phyloP scores from a whole-genome alignment of 2,797 vertebrate genomes.

The Coluber constrictor region DNA sequence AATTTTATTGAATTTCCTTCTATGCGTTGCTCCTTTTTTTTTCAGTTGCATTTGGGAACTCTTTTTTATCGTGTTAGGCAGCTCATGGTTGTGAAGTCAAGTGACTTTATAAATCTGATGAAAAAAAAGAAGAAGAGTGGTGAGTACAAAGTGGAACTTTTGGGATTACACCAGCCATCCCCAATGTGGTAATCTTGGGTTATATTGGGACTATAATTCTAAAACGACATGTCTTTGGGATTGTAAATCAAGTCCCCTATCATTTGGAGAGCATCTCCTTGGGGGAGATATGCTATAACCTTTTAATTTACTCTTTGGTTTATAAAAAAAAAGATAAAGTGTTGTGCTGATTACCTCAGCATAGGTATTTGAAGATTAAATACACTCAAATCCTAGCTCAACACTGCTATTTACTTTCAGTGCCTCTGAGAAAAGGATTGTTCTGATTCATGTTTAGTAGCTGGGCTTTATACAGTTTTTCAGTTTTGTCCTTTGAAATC shows the following conservation, averaged over 20 bases:
- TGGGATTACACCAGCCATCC: background rate
- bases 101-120: background rate
- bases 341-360: background rate
- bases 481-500: background rate
- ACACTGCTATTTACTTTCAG: background rate
- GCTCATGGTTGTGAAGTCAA: background rate
- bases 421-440: background rate
- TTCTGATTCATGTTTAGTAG: background rate
- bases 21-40: background rate
- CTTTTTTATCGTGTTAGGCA: background rate
- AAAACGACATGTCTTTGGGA: background rate
- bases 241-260: background rate
- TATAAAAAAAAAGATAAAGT: background rate
- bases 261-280: background rate
- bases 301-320: background rate
- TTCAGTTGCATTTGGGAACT: background rate
- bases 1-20: background rate
- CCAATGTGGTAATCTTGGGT: background rate
- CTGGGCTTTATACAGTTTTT: background rate
- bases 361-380: background rate
- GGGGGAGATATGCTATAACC: background rate
- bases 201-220: background rate
- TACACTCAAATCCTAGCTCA: background rate
- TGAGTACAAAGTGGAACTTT: background rate
- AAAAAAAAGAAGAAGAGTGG: background rate